Evolutionary conservation across 2,797 vertebrate species (phyloP).

Genomic region (Capromys pilorides): DNA sequence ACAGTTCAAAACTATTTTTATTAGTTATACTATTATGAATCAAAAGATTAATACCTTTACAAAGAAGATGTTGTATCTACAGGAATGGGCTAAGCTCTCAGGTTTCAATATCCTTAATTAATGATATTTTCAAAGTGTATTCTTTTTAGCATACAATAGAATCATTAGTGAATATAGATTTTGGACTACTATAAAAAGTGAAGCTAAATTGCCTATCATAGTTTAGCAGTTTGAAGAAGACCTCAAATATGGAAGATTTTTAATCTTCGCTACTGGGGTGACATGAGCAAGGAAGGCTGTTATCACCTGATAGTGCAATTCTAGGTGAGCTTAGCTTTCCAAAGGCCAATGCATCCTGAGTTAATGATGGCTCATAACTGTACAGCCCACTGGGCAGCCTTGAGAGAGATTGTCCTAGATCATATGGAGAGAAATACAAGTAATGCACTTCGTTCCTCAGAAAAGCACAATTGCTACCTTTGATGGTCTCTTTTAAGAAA

Average conservation of each 20-base stretch:
- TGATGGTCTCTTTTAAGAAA: slow-evolving; percentile 43
- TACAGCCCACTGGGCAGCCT: slow-evolving; percentile 54
- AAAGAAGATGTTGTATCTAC: slow-evolving; percentile 38
- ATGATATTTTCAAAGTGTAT: slow-evolving; percentile 67
- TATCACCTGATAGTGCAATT: slow-evolving; percentile 77
- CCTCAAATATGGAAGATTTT: slow-evolving; percentile 75
- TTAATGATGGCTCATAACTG: slow-evolving; percentile 73
- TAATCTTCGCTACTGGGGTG: slow-evolving; percentile 66
- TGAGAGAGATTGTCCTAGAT: slow-evolving; percentile 61
- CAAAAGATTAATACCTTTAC: slow-evolving; percentile 49
- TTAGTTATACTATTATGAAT: slow-evolving; percentile 17
- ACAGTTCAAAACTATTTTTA: background rate
- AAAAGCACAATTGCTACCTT: slow-evolving; percentile 37
- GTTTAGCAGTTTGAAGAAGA: slow-evolving; percentile 71
- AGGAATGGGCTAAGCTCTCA: slow-evolving; percentile 5
- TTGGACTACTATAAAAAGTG: slow-evolving; percentile 80
- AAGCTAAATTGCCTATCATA: slow-evolving; percentile 71
- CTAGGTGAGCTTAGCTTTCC: slow-evolving; percentile 75
- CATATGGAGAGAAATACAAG: slow-evolving; percentile 58
- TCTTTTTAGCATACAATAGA: slow-evolving; percentile 55
- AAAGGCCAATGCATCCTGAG: slow-evolving; percentile 64
- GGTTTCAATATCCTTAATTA: slow-evolving; percentile 45
- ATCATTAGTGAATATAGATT: slow-evolving; percentile 81
- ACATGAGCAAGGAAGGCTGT: slow-evolving; percentile 73
- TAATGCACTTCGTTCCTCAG: slow-evolving; percentile 65